Conservation (phyloP, 2,888 invertebrate genomes). For the Laspeyria flexula region DNA sequence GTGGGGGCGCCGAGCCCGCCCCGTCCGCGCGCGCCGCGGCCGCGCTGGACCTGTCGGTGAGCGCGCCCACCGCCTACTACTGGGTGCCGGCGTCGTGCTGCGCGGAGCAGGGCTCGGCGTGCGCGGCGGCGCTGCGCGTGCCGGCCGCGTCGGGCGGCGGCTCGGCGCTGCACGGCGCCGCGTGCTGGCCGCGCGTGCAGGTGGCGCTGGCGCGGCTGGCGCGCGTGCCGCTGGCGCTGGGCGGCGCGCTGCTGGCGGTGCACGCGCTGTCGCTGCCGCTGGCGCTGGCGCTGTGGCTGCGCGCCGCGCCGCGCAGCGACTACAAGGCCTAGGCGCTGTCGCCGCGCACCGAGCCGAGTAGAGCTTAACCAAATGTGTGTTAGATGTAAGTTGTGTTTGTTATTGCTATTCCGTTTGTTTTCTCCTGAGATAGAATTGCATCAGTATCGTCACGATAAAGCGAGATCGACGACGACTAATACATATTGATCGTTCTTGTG, state of each 20-base stretch:
- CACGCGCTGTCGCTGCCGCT: constrained; percentile 72
- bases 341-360: constrained; percentile 6
- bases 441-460: too few relatives aligned
- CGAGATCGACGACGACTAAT: too few relatives aligned
- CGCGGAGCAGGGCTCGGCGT: constrained; percentile 17
- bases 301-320: constrained; percentile 54
- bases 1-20: constrained; percentile 6
- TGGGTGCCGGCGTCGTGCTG: constrained; percentile 74
- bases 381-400: constrained; percentile 48
- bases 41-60: constrained; percentile 70
- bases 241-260: constrained; percentile 65
- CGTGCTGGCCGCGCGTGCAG: constrained; percentile 63
- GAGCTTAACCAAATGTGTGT: constrained; percentile 64
- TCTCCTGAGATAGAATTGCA: too few relatives aligned
- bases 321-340: constrained; percentile 65
- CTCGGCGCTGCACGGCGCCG: constrained; percentile 53
- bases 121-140: constrained; percentile 56
- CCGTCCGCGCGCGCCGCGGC: constrained; percentile 32
- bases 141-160: constrained; percentile 47
- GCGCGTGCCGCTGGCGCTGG: constrained; percentile 62
- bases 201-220: constrained; percentile 52
- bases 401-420: constrained; percentile 23
- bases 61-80: constrained; percentile 65
- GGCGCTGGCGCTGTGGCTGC: constrained; percentile 70
- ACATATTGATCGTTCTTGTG: too few relatives aligned